These are phyloP conservation scores for Onchidella celtica DNA, from an alignment of 2,888 invertebrate genomes.

Conservation along the genomic window DNA sequence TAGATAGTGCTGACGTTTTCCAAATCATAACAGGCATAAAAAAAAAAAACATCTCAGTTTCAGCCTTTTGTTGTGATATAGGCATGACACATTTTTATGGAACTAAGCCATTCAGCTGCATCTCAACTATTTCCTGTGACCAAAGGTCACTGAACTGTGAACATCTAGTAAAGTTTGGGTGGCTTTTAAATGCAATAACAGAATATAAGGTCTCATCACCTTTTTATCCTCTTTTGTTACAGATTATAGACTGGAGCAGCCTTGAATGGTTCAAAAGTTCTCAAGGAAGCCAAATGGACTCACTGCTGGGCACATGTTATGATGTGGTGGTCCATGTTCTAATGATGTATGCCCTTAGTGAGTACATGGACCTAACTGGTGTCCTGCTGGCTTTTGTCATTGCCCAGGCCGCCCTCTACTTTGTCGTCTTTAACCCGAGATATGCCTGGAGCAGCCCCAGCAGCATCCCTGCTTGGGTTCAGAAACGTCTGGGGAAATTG, in stretches of 20 bases:
- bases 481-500: slow-evolving; percentile 55
- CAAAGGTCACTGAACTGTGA: too few relatives aligned
- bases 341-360: slow-evolving; percentile 64
- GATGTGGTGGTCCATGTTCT: slow-evolving; percentile 68
- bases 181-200: too few relatives aligned
- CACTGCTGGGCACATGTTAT: slow-evolving; percentile 69
- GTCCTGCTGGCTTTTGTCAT: slow-evolving; percentile 57
- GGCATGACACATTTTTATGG: too few relatives aligned
- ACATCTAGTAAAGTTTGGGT: too few relatives aligned
- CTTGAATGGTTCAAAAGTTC: slow-evolving; percentile 69
- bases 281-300: slow-evolving; percentile 63
- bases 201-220: too few relatives aligned
- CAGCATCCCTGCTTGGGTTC: slow-evolving; percentile 68
- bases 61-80: too few relatives aligned
- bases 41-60: too few relatives aligned
- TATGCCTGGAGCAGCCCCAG: slow-evolving; percentile 71
- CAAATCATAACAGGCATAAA: too few relatives aligned
- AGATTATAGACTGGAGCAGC: slow-evolving; percentile 76
- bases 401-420: slow-evolving; percentile 54
- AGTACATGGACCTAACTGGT: slow-evolving; percentile 61
- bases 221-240: too few relatives aligned
- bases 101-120: too few relatives aligned
- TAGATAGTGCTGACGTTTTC: too few relatives aligned
- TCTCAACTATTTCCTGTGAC: too few relatives aligned
- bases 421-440: slow-evolving; percentile 65